Evolutionary conservation across 2,113 vertebrate genomes (phyloP), one percentile per base, ranked within the genome.

Genomic region (Lanius ludovicianus): DNA sequence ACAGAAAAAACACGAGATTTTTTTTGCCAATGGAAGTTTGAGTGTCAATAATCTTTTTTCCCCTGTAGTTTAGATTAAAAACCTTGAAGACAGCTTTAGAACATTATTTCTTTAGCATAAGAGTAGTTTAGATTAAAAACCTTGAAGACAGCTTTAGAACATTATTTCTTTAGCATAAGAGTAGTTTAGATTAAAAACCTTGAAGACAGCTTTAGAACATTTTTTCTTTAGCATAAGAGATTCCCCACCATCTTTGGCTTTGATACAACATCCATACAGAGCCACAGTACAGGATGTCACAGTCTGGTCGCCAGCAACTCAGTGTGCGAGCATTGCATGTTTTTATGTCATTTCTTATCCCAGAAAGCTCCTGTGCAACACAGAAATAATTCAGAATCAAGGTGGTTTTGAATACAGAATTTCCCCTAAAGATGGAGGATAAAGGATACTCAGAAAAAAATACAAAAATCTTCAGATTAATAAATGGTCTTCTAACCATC

Each of bases 271-370:
- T 56, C n/a, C 41, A 25, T 19, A 57, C 9, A 70, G 19, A 57
- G 12, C 5, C 13, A n/a, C 35, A 62, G 15, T 7, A 33, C 42
- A 78, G 27, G 7, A 67, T 27, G 12, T 39, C 52, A 52, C 33
- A 52, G 47, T 13, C 17, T 47, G 41, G 25, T 27, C 15, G 65
- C 6, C 8, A 47, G 30, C 5, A 84, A 37, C 18, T 24, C 27
- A 16, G 9, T 27, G 16, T 1, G 9, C 6, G 31, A 71, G 2
- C 18, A 37, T 1, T 39, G 13, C 5, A 5, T 16, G 2, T 6
- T 46, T 63, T 83, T 14, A 69, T n/a, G 27, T 16, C 3, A 41
- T 67, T 62, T 25, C 23, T 65, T 11, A 53, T 11, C 14, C 16
- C 23, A 42, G 25, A 87, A 81, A 52, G 2, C 2, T 21, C 11